Base-by-base conservation (phyloP, 2,113 vertebrate genomes). In the Petrocephalus zakoni region DNA sequence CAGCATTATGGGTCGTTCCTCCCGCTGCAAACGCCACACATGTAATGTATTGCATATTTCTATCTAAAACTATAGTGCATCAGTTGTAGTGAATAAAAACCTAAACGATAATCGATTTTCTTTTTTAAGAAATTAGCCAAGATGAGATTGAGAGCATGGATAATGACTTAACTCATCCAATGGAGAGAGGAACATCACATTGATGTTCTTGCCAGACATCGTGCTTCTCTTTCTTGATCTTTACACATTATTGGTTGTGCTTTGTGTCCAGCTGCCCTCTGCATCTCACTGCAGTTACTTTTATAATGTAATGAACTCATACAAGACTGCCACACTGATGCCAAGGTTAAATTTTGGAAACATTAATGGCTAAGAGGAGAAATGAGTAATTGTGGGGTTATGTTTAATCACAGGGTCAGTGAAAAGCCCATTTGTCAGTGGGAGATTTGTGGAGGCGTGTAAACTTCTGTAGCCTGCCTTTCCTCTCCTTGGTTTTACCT, bases 401-500 rank as follows among this genome's bases (percentile, higher is more conserved):
- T 64, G 56, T 61, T n/a, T 87, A 42, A 87, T 46, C 56, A 87
- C 34, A 42, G 86, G 56, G 86, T 86, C 85, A 37, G 85, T 42
- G 85, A 86, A 37, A 56, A 25, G 52, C 37, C 34, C 86, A 87
- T 87, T 61, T 37, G 86, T 87, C 86, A 61, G 19, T 34, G 52
- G 51, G 56, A 55, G 55, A 42, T 64, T 46, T 87, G 53, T 87
- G 37, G 86, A 87, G 17, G 7, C 21, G 52, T 42, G 51, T 87
- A 61, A 61, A 61, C 86, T 64, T 64, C 10, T 61, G 34, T 10
- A 46, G 86, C 34, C 22, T 61, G 55, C 56, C 21, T 87, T 52
- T 52, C 17, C 53, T 61, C 55, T 87, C 86, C 86, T 64, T 87
- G 55, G 37, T 22, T 87, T 61, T 55, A 86, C 84, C 84, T 86